Percentiles rank a stretch among this genome's conserved stretches.
phyloP scores from a whole-genome alignment of 2,113 vertebrate genomes.

The Amblyopsis rosae region DNA sequence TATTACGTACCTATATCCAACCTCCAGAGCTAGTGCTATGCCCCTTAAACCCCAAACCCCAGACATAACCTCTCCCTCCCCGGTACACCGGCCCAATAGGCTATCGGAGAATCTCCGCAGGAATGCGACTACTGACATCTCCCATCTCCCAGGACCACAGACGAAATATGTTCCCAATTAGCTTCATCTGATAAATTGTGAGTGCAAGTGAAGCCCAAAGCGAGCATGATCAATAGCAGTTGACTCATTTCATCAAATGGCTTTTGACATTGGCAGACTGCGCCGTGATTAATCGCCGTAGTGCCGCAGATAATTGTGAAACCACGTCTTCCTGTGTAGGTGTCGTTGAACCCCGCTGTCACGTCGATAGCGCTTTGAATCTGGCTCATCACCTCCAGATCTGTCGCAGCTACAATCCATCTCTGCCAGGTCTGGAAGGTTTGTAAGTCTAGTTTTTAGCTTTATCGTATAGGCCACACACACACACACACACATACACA shows the following conservation, averaged over 20 bases:
- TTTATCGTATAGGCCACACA: constrained; percentile 13
- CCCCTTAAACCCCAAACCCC: constrained; percentile 29
- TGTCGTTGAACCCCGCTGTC: constrained; percentile 57
- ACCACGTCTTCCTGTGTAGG: constrained; percentile 67
- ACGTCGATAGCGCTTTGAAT: constrained; percentile 42
- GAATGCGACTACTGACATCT: constrained; percentile 74
- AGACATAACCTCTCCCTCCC: constrained; percentile 32
- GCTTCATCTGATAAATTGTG: constrained; percentile 74
- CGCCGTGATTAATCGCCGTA: constrained; percentile 59
- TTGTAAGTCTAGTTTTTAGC: constrained; percentile 34
- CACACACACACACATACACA: constrained; percentile 15
- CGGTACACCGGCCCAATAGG: constrained; percentile 60
- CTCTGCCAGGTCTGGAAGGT: constrained; percentile 25
- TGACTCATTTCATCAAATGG: constrained; percentile 56
- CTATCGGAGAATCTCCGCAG: constrained; percentile 71
- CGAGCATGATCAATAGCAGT: constrained; percentile 70
- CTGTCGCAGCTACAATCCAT: constrained; percentile 31
- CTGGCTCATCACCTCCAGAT: constrained; percentile 43
- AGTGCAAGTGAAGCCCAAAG: constrained; percentile 72
- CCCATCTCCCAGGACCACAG: constrained; percentile 67
- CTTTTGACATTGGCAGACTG: constrained; percentile 59
- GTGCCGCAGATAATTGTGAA: constrained; percentile 59
- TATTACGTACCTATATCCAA: constrained; percentile 50
- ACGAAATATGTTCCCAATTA: constrained; percentile 75
- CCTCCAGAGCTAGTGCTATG: neutral